Evolutionary conservation across 2,797 vertebrate species (phyloP).

Genomic region (Spatula versicolor): DNA sequence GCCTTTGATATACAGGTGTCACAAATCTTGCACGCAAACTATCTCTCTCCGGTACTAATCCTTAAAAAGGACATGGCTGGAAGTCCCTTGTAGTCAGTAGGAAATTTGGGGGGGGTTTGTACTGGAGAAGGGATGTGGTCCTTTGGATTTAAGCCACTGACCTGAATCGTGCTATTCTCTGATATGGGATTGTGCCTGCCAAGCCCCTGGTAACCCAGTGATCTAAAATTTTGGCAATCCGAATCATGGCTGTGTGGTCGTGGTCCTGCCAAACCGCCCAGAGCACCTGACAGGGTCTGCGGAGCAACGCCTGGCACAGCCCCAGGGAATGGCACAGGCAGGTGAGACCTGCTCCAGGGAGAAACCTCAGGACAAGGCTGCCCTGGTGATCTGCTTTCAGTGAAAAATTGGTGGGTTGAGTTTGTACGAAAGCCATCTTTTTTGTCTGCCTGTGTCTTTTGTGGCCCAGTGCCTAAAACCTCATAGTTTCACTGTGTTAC

Average conservation of each 20-base stretch:
- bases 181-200: background rate
- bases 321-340: background rate
- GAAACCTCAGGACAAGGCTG: background rate
- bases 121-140: background rate
- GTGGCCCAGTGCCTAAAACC: background rate
- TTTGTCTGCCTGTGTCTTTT: background rate
- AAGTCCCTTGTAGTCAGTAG: background rate
- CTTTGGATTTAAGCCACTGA: background rate
- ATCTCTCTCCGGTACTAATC: background rate
- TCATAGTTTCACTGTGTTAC: background rate
- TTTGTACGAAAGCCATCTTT: background rate
- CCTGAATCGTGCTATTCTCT: background rate
- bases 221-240: too few relatives aligned
- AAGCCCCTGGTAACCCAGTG: background rate
- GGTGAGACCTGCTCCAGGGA: background rate
- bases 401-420: background rate
- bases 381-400: background rate
- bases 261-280: background rate
- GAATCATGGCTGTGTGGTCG: fast-evolving
- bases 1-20: background rate
- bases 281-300: background rate
- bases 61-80: background rate
- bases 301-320: background rate
- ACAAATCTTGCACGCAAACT: background rate
- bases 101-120: background rate